A percentile compares a stretch with the other conserved stretches of the same genome.
These are phyloP conservation scores for Dermolepida albohirtum DNA, from an alignment of 2,888 invertebrate genomes.

Conservation along the genomic window DNA sequence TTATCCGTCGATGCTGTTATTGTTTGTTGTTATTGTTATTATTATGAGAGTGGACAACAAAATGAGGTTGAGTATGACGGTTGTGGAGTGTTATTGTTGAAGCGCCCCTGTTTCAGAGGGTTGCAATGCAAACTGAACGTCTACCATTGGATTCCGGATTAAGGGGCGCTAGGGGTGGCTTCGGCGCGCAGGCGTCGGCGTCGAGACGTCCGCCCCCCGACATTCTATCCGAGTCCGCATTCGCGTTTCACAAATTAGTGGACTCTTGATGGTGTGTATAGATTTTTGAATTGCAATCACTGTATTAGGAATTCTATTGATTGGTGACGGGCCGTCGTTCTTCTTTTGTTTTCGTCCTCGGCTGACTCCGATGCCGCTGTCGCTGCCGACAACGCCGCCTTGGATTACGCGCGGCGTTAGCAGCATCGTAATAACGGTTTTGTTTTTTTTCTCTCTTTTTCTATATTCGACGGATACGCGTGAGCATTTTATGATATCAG, in stretches of 20 bases:
- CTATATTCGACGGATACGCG: conserved; percentile 4
- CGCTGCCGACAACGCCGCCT: conserved; percentile 27
- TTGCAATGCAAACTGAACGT: conserved; percentile 59
- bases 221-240: conserved; percentile 62
- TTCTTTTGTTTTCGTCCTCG: conserved; percentile 38
- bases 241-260: conserved; percentile 65
- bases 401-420: conserved; percentile 30
- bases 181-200: conserved; percentile 58
- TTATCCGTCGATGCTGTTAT: not conserved
- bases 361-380: conserved; percentile 23
- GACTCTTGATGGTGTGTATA: conserved; percentile 64
- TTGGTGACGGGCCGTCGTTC: conserved; percentile 32
- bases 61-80: conserved; percentile 32
- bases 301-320: conserved; percentile 42
- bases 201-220: conserved; percentile 60
- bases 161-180: conserved; percentile 51
- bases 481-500: conserved; percentile 2
- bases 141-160: conserved; percentile 64
- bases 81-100: conserved; percentile 40
- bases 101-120: conserved; percentile 57
- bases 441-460: conserved; percentile 9
- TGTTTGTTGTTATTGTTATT: conserved; percentile 15
- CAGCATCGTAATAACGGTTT: conserved; percentile 29
- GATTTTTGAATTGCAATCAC: conserved; percentile 65
- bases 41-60: conserved; percentile 15